Base-by-base conservation (phyloP, 1,140 invertebrate genomes). In the Drosophila pseudoobscura region DNA sequence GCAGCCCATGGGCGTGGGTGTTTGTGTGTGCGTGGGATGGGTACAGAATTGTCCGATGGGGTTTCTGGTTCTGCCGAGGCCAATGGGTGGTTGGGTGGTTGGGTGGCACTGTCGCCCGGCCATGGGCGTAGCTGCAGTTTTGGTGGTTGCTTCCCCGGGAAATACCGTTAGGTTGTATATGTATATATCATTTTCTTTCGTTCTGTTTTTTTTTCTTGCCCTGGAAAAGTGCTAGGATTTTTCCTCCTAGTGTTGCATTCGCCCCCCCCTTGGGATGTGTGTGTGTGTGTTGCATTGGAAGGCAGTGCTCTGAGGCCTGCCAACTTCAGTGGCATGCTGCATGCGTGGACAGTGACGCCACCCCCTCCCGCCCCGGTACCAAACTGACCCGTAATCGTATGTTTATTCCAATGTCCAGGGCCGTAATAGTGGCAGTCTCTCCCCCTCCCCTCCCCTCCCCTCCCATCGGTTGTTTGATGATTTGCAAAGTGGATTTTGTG, bases 401-500 rank as follows among this genome's bases (percentile, higher is more conserved):
- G 45, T 47, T 17, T 47, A 22, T 15, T 17, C 31, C 68, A 44
- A 54, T 59, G 24, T 50, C 71, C 76, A 56, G 60, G 53, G 51
- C 43, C 59, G 52, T 44, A 57, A 31, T 45, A 35, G 11, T 39
- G 4, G 11, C 5, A 0, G 44, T 8, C 31, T 9, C 31, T 0
- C 9, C 35, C 0, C 35, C 35, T 35, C 11, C 11, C 2, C 61
- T n/a, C 35, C 0, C 35, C 35, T 35, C 11, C 11, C 62, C 50
- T 54, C 58, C 73, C 60, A 65, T 74, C 55, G 73, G 11, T 11
- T 13, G 3, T 39, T 52, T 80, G 82, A 87, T 87, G 80, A 87
- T 85, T 85, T 85, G 80, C 66, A 85, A 85, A 85, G 82, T 85
- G 80, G 63, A 87, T 85, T 85, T 85, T 85, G 80, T 85, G 80